A percentile compares a stretch with the other conserved stretches of the same genome.
phyloP scores from a whole-genome alignment of 2,797 vertebrate genomes.

The Corythornis leucogaster region DNA sequence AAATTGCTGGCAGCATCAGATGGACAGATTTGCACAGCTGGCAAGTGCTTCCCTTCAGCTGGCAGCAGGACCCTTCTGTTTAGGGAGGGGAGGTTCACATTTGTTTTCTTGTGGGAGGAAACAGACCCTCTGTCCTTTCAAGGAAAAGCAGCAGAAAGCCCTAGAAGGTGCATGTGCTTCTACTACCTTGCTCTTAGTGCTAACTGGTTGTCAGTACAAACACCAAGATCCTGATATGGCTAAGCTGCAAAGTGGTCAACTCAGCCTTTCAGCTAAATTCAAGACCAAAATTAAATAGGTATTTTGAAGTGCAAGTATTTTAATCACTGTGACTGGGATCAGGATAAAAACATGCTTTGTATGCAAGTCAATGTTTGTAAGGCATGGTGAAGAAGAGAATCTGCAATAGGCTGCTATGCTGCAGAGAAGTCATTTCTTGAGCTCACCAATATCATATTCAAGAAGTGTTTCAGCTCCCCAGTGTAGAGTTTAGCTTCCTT shows the following conservation, averaged over 20 bases:
- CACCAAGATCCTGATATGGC: not conserved
- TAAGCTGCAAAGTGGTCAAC: not conserved
- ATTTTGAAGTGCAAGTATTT: not conserved
- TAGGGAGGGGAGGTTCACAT: not conserved
- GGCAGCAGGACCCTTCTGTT: slow-evolving; percentile 14
- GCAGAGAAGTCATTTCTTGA: not conserved
- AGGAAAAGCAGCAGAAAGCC: not conserved
- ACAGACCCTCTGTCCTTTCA: slow-evolving; percentile 9
- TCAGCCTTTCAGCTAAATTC: not conserved
- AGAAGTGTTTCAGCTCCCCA: not conserved
- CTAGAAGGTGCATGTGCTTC: not conserved
- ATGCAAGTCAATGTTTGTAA: not conserved
- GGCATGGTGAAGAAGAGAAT: not conserved
- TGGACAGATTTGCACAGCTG: slow-evolving; percentile 58
- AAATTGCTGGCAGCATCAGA: slow-evolving; percentile 36
- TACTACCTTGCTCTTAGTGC: not conserved
- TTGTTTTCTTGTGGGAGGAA: not conserved
- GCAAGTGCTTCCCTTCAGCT: slow-evolving; percentile 16
- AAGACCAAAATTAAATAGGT: not conserved
- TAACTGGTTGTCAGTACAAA: not conserved
- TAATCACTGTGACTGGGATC: not conserved
- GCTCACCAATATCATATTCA: not conserved
- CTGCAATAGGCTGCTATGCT: not conserved
- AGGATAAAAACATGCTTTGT: not conserved
- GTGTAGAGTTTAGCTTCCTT: not conserved